These are phyloP conservation scores for Muscicapa comitata DNA, from an alignment of 2,797 vertebrate genomes.

Conservation along the genomic window DNA sequence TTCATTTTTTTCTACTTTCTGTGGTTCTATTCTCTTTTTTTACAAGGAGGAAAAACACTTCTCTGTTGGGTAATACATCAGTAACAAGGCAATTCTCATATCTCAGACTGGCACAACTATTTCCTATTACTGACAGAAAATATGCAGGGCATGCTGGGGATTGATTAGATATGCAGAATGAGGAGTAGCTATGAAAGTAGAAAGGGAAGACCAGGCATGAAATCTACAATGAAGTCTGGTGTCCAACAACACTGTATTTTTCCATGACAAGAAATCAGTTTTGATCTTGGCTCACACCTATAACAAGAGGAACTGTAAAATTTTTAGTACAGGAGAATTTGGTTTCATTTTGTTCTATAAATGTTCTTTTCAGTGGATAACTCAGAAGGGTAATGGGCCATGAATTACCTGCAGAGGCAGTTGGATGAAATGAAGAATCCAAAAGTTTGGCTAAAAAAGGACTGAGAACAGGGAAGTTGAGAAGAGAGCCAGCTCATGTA, in stretches of 20 bases:
- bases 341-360: background rate
- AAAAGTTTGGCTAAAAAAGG: conserved; percentile 52
- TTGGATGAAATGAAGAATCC: conserved; percentile 42
- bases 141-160: conserved; percentile 14
- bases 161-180: conserved; percentile 15
- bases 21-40: background rate
- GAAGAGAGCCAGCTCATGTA: conserved; percentile 50
- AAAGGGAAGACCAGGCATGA: background rate
- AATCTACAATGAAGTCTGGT: background rate
- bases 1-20: background rate
- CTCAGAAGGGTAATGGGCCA: background rate
- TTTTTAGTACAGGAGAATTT: conserved; percentile 1
- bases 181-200: background rate
- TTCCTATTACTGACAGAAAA: conserved; percentile 47
- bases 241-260: background rate
- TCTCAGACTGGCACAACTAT: background rate
- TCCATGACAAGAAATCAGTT: background rate
- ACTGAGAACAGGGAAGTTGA: conserved; percentile 42
- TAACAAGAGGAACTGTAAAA: background rate
- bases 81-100: background rate
- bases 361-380: conserved; percentile 13
- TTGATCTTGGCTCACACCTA: background rate
- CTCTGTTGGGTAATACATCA: background rate
- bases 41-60: background rate
- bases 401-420: conserved; percentile 44